These are phyloP conservation scores for Netelia virgata DNA, from an alignment of 2,888 invertebrate species.

Conservation along the genomic window DNA sequence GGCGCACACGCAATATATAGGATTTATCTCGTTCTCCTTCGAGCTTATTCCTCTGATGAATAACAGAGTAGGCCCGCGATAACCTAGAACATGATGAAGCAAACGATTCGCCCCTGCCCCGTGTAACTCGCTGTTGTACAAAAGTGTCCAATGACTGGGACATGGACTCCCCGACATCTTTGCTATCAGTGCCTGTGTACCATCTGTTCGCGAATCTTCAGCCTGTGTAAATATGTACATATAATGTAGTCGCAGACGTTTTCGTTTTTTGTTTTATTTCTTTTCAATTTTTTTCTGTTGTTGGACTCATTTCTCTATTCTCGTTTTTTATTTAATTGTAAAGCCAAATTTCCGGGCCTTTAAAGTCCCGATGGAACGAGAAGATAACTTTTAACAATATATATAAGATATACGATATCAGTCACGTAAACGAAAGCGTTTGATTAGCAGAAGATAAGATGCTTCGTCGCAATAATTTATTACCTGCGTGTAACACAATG, in stretches of 20 bases:
- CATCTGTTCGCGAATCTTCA: constrained; percentile 73
- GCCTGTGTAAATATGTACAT: constrained; percentile 59
- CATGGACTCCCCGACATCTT: constrained; percentile 83
- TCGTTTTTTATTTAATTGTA: too few relatives aligned
- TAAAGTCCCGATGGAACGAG: not conserved
- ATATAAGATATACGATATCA: constrained; percentile 20
- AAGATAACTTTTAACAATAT: not conserved
- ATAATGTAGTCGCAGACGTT: constrained; percentile 1
- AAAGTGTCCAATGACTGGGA: constrained; percentile 92
- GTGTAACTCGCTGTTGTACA: constrained; percentile 94
- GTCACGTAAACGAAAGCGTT: constrained; percentile 67
- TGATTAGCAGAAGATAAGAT: constrained; percentile 50
- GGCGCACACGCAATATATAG: constrained; percentile 91
- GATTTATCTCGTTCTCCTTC: constrained; percentile 84
- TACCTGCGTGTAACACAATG: constrained; percentile 85
- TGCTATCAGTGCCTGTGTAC: constrained; percentile 78
- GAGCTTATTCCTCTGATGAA: constrained; percentile 85
- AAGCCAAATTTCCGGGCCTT: not conserved
- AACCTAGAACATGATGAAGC: constrained; percentile 93
- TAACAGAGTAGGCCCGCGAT: constrained; percentile 87
- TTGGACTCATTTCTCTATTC: too few relatives aligned
- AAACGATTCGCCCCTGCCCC: constrained; percentile 96
- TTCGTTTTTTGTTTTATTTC: not conserved
- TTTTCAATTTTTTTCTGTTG: not conserved
- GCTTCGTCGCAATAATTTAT: constrained; percentile 27